Conservation (phyloP, 2,888 invertebrate species). For the Perizoma flavofasciatum region DNA sequence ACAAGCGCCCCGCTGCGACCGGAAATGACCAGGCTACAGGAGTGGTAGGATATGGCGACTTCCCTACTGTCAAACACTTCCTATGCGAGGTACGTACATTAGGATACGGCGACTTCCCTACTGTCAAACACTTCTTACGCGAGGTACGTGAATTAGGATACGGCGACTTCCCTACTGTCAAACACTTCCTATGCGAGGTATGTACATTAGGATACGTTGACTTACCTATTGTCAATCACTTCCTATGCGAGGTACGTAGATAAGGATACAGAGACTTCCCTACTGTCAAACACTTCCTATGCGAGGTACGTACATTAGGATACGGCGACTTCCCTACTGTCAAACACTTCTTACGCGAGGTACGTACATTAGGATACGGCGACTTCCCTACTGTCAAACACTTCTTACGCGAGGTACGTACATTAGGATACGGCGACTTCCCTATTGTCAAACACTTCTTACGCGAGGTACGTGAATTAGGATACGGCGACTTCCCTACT, state of each 20-base stretch:
- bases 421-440: no score
- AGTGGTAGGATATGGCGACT: constrained; percentile 73
- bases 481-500: not conserved
- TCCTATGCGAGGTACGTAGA: not conserved
- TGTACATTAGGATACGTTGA: not conserved
- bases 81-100: constrained; percentile 69
- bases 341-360: not conserved
- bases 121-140: not conserved
- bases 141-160: constrained; percentile 52
- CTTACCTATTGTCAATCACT: no score
- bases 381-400: constrained; percentile 80
- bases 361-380: constrained; percentile 60
- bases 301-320: constrained; percentile 58
- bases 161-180: constrained; percentile 78
- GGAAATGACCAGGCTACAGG: constrained; percentile 52
- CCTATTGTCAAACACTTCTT: no score
- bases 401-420: constrained; percentile 74
- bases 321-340: no score
- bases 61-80: constrained; percentile 80
- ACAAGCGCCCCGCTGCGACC: constrained; percentile 64
- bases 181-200: constrained; percentile 80
- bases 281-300: constrained; percentile 79
- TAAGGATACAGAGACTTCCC: constrained; percentile 76
- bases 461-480: no score
- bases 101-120: no score